Conservation (phyloP, 1,140 invertebrate genomes). For the Mesaphorura yosii region DNA sequence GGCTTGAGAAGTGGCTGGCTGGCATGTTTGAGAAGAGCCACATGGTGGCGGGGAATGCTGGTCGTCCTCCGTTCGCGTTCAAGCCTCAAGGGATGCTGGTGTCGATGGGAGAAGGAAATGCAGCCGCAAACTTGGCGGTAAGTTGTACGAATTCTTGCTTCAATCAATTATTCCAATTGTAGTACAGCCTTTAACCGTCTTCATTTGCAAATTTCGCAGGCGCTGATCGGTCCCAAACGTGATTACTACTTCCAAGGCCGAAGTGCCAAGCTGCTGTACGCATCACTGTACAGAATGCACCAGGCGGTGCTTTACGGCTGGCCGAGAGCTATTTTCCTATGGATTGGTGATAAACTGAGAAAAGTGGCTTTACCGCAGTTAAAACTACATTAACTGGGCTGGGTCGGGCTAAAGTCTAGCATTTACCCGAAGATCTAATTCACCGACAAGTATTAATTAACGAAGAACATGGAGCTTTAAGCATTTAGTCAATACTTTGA, state of each 20-base stretch:
- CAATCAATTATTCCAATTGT: too few species aligned
- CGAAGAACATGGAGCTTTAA: too few species aligned
- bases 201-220: too few species aligned
- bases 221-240: slow-evolving; percentile 13
- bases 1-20: slow-evolving; percentile 10
- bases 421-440: too few species aligned
- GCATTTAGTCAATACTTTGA: too few species aligned
- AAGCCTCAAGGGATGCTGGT: slow-evolving; percentile 24
- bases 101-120: slow-evolving; percentile 10
- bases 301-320: slow-evolving; percentile 23
- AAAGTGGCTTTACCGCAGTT: slow-evolving; percentile 21
- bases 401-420: too few species aligned
- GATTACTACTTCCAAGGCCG: slow-evolving; percentile 22
- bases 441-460: too few species aligned
- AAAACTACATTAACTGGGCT: slow-evolving; percentile 24
- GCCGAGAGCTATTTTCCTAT: slow-evolving; percentile 11
- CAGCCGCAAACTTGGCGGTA: slow-evolving; percentile 20
- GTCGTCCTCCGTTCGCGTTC: slow-evolving; percentile 8
- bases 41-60: slow-evolving; percentile 3
- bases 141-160: too few species aligned
- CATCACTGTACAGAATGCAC: slow-evolving; percentile 24
- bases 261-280: slow-evolving; percentile 19
- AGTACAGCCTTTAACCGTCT: too few species aligned
- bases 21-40: too few species aligned
- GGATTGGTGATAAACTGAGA: slow-evolving; percentile 19